Base-by-base conservation (phyloP, 2,888 invertebrate genomes). In the Elmis aenea region DNA sequence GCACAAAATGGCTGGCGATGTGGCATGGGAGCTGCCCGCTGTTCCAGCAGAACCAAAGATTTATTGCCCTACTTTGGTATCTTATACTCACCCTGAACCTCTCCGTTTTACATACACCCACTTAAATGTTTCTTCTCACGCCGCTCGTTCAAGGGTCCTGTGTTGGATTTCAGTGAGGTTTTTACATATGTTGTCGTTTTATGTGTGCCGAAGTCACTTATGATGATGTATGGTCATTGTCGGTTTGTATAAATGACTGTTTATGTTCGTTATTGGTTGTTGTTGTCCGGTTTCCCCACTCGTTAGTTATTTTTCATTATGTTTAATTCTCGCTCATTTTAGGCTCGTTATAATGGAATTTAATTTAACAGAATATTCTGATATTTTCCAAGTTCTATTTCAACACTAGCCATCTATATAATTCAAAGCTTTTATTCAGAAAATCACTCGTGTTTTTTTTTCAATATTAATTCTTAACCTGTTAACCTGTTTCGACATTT, bases 41-140 rank as follows among this genome's bases (percentile, higher is more conserved):
- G 59, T 51, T 58, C 51, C 55, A 54, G 58, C 58, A 54, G 57
- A 55, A 56, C 53, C 51, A 38, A 36, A 43, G 58, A 62, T 60
- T 62, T 61, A 62, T 58, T 36, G 42, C 48, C 33, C 48, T 48
- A 47, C 49, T 49, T 46, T 49, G 43, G 39, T 47, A 48, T 52
- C 52, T 50, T 45, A 43, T 50, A 48, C 52, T 45, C 50, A 50
- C 50, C 48, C 48, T 44, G 46, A 46, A 43, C 45, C 51, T 42
- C 46, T 44, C 38, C 50, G 51, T 53, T 58, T 58, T 55, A 58
- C 56, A 55, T 59, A 59, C 61, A 59, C 61, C 61, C 61, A 61
- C 62, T 55, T 46, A 42, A 41, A 43, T 27, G 40, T 53, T 46
- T 48, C 53, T 55, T 58, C 58, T 58, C 58, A 58, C 57, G 57